Conservation (phyloP, 64 coral and sea anemone species). For the Dendrophyllia cribrosa region DNA sequence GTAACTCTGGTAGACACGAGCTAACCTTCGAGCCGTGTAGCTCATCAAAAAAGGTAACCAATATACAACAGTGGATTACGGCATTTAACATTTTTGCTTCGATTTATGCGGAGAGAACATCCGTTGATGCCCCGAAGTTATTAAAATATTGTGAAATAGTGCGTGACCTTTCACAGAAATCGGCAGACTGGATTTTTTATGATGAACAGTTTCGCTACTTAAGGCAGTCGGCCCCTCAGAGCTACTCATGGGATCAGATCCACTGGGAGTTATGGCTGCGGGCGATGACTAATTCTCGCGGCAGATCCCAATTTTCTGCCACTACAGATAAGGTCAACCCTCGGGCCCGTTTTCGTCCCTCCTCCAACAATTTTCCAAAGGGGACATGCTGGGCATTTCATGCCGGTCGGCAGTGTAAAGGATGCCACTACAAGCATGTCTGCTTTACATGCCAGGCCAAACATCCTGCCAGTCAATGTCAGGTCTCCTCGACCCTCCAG, state of each 20-base stretch:
- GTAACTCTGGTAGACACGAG: not conserved
- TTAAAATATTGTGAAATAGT: conserved; percentile 19
- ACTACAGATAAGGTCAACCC: no score
- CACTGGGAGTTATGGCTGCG: no score
- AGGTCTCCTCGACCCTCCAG: no score
- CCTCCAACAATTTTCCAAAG: not conserved
- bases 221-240: not conserved
- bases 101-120: not conserved
- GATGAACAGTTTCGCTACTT: no score
- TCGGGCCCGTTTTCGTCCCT: not conserved
- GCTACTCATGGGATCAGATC: not conserved
- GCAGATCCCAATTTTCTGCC: no score
- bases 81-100: conserved; percentile 14
- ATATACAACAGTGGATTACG: not conserved
- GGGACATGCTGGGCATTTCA: not conserved
- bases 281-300: not conserved
- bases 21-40: not conserved
- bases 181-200: not conserved
- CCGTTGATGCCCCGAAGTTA: not conserved
- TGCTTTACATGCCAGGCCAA: not conserved
- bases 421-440: not conserved
- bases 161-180: not conserved
- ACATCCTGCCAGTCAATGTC: not conserved
- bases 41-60: not conserved
- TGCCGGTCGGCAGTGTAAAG: not conserved